A percentile compares a stretch with the other conserved stretches of the same genome.
These are phyloP conservation scores for Tor tambroides DNA, from an alignment of 2,113 vertebrate genomes.

Conservation along the genomic window DNA sequence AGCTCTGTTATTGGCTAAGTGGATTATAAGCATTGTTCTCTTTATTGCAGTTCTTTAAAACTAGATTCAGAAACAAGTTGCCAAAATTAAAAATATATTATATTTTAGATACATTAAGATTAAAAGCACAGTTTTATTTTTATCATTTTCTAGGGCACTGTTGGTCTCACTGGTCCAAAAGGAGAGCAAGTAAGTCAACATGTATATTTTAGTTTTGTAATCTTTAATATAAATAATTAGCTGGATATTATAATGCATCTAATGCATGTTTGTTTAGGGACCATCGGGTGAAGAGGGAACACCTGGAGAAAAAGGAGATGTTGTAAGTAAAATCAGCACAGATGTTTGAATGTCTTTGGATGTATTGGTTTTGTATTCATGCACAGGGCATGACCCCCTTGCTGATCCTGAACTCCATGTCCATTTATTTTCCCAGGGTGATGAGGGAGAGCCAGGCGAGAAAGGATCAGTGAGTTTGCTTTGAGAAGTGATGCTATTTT, in stretches of 20 bases:
- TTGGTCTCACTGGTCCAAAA: constrained; percentile 86
- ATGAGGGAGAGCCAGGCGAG: constrained; percentile 75
- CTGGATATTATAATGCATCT: not conserved
- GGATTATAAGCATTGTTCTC: not conserved
- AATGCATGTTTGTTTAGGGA: constrained; percentile 76
- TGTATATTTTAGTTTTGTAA: too few species aligned
- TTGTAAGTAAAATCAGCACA: constrained; percentile 75
- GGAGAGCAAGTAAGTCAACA: constrained; percentile 85
- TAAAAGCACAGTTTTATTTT: not conserved
- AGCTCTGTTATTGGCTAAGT: not conserved
- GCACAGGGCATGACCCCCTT: not conserved
- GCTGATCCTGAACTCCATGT: not conserved
- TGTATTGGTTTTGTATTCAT: constrained; percentile 17
- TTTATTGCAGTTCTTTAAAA: not conserved
- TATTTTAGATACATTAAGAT: not conserved
- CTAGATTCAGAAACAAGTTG: not conserved
- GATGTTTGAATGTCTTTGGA: not conserved
- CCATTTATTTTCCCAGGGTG: constrained; percentile 66
- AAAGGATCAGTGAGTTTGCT: constrained; percentile 75
- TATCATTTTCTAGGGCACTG: constrained; percentile 77
- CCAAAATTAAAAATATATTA: not conserved
- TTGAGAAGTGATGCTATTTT: not conserved
- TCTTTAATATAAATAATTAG: not conserved
- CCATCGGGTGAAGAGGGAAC: constrained; percentile 86
- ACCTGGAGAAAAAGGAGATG: constrained; percentile 83